These are phyloP conservation scores for Siphonodentalium dalli DNA, from an alignment of 2,888 invertebrate species.

Conservation along the genomic window DNA sequence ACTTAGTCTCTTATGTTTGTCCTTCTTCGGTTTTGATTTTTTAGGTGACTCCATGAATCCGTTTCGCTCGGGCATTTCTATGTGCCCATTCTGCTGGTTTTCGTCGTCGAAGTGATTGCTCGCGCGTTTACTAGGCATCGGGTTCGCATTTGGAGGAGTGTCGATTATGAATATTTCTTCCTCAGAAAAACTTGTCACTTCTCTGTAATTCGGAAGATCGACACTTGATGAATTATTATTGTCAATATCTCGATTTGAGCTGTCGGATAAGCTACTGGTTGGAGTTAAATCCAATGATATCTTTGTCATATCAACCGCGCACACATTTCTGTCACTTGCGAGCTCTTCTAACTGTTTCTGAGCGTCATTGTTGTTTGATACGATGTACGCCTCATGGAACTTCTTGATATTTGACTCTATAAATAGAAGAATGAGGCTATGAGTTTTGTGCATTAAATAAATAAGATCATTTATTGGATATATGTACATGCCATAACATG, in stretches of 20 bases:
- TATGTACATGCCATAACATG: too few relatives aligned
- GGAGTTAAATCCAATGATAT: slow-evolving; percentile 62
- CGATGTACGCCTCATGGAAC: slow-evolving; percentile 95
- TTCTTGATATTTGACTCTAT: slow-evolving; percentile 38
- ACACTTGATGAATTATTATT: too few relatives aligned
- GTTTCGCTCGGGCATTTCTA: slow-evolving; percentile 40
- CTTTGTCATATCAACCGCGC: slow-evolving; percentile 91
- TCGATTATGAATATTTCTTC: too few relatives aligned
- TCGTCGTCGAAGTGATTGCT: neutral
- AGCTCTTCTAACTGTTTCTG: slow-evolving; percentile 89
- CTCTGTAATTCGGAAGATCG: too few relatives aligned
- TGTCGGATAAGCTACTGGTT: neutral
- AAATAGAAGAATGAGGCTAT: slow-evolving; percentile 29
- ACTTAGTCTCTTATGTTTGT: slow-evolving; percentile 25
- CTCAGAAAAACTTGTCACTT: too few relatives aligned
- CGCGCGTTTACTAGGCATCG: neutral
- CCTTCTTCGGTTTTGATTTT: slow-evolving; percentile 32
- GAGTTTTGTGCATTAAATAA: too few relatives aligned
- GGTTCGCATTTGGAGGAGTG: slow-evolving; percentile 8
- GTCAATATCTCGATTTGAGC: too few relatives aligned
- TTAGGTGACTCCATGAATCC: slow-evolving; percentile 34
- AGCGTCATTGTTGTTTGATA: slow-evolving; percentile 94
- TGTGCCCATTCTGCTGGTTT: slow-evolving; percentile 38
- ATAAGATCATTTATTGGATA: too few relatives aligned
- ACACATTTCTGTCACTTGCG: slow-evolving; percentile 89